A percentile compares a stretch with the other conserved stretches of the same genome.
These are phyloP conservation scores for Naja naja DNA, from an alignment of 2,113 vertebrate species.

Conservation along the genomic window DNA sequence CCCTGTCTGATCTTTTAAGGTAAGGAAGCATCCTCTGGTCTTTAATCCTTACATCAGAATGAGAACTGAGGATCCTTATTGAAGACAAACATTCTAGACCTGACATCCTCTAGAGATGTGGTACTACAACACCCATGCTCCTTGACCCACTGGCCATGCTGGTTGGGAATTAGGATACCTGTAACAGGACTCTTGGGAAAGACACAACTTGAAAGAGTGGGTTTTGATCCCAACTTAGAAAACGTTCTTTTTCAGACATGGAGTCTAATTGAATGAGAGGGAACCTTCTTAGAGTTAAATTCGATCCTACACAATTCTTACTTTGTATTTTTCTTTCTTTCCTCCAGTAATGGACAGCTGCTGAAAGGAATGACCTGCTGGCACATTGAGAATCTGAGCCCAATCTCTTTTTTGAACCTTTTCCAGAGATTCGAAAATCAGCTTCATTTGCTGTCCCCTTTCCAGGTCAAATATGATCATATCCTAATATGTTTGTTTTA, in stretches of 20 bases:
- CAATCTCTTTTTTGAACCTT: conserved; percentile 51
- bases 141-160: background rate
- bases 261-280: background rate
- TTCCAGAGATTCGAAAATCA: conserved; percentile 71
- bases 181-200: background rate
- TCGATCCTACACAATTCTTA: background rate
- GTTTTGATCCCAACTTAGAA: background rate
- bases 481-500: background rate
- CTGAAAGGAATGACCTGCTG: conserved; percentile 74
- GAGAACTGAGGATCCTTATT: background rate
- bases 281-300: background rate
- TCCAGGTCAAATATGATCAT: conserved; percentile 67
- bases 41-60: background rate
- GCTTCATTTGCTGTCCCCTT: conserved; percentile 70
- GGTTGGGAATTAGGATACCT: background rate
- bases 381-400: conserved; percentile 67
- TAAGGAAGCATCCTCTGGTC: conserved; percentile 38
- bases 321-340: background rate
- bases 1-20: conserved; percentile 68
- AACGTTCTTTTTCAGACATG: background rate
- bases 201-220: background rate
- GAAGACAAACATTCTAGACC: background rate
- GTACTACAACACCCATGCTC: background rate
- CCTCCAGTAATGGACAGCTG: conserved; percentile 71
- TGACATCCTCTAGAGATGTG: no score